These are phyloP conservation scores for Okapia johnstoni DNA, from an alignment of 2,113 vertebrate species.

Conservation along the genomic window DNA sequence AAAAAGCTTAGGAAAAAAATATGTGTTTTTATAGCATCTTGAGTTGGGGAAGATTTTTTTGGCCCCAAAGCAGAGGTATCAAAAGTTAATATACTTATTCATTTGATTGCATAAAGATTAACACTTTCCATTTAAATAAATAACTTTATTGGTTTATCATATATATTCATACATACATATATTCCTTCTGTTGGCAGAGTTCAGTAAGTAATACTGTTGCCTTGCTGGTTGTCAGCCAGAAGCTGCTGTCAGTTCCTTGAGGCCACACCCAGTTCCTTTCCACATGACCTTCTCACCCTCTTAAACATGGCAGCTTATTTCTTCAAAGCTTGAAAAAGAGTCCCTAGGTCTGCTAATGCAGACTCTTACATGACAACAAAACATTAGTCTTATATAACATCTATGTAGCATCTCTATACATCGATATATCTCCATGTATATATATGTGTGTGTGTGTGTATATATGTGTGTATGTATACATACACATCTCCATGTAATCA, in stretches of 20 bases:
- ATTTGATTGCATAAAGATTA: neutral
- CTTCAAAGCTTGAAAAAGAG: neutral
- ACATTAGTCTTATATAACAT: neutral
- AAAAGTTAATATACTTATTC: neutral
- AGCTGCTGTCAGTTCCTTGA: neutral
- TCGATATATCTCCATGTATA: neutral
- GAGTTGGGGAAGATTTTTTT: slow-evolving; percentile 10
- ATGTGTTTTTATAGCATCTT: slow-evolving; percentile 7
- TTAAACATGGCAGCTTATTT: neutral
- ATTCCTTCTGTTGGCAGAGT: neutral
- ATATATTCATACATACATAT: neutral
- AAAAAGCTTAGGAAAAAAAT: neutral
- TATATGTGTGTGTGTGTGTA: neutral
- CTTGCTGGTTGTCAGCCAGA: neutral
- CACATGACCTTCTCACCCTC: neutral
- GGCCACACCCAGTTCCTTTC: neutral
- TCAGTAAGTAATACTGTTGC: neutral
- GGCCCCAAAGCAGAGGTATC: neutral
- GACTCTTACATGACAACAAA: neutral
- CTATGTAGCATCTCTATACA: neutral
- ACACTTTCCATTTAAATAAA: neutral
- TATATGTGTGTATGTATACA: neutral
- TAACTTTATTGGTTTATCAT: neutral
- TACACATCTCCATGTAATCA: neutral
- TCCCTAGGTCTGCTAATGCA: neutral